These are phyloP conservation scores for Pinna nobilis DNA, from an alignment of 1,140 invertebrate species.

Conservation along the genomic window DNA sequence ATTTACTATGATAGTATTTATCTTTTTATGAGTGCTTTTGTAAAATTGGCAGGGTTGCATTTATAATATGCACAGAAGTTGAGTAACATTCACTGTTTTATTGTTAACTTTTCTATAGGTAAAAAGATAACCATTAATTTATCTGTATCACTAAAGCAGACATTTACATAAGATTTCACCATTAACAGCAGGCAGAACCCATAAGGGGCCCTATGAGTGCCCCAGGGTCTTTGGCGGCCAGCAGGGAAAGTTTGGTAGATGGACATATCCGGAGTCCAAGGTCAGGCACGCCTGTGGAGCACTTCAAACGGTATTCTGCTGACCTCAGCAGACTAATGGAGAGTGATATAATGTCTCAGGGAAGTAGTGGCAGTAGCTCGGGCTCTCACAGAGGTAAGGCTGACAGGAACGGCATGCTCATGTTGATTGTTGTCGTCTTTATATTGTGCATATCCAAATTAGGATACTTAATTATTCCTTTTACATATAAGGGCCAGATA, in stretches of 20 bases:
- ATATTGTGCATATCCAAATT: no score
- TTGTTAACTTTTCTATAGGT: not conserved
- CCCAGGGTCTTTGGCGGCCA: constrained; percentile 68
- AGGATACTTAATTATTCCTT: no score
- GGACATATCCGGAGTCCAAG: constrained; percentile 46
- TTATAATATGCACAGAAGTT: no score
- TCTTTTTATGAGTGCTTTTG: not conserved
- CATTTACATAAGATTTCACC: not conserved
- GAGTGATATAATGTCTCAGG: constrained; percentile 44
- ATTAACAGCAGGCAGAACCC: constrained; percentile 38
- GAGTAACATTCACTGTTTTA: not conserved
- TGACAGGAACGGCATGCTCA: not conserved
- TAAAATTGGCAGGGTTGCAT: no score
- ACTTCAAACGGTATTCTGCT: constrained; percentile 46
- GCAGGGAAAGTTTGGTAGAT: constrained; percentile 64
- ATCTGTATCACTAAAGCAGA: not conserved
- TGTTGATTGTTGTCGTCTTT: no score
- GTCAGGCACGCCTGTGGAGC: constrained; percentile 64
- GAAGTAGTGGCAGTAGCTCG: constrained; percentile 32
- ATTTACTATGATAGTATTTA: not conserved
- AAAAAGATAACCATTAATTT: not conserved
- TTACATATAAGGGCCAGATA: no score
- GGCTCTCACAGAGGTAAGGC: constrained; percentile 46
- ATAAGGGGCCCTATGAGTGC: constrained; percentile 67
- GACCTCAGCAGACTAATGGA: constrained; percentile 45